Evolutionary conservation across 2,797 vertebrate species (phyloP).

Genomic region (Bradypodion ventrale): DNA sequence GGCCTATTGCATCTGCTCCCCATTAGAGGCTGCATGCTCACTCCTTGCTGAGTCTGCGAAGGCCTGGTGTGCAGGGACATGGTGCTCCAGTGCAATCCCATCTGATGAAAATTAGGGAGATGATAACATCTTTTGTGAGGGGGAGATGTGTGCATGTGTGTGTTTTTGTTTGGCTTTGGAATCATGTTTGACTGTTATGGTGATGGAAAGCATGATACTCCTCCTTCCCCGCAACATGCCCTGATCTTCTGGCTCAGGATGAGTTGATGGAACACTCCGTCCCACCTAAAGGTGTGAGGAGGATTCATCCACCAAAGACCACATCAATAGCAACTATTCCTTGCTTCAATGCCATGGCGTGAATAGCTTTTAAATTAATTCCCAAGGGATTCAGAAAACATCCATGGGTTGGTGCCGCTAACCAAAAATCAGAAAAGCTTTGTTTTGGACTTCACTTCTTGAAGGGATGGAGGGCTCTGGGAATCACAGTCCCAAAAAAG

Average conservation of each 20-base stretch:
- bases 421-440: no score
- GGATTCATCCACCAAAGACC: not conserved
- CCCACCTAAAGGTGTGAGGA: not conserved
- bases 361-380: not conserved
- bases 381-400: not conserved
- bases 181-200: constrained; percentile 65
- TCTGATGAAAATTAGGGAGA: constrained; percentile 70
- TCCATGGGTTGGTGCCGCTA: not conserved
- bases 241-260: constrained; percentile 9
- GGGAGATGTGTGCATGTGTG: not conserved
- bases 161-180: constrained; percentile 67
- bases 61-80: constrained; percentile 12
- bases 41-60: constrained; percentile 37
- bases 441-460: no score
- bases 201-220: constrained; percentile 61
- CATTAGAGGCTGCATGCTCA: constrained; percentile 55
- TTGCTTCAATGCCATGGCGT: not conserved
- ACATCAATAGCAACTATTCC: not conserved
- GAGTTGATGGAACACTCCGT: constrained; percentile 35
- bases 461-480: no score
- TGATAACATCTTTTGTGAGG: constrained; percentile 51
- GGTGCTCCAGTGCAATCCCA: constrained; percentile 56
- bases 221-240: not conserved
- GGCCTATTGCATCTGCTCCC: constrained; percentile 65
- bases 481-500: no score